Evolutionary conservation across 1,140 invertebrate species (phyloP).

Genomic region (Lanistes nyassanus): DNA sequence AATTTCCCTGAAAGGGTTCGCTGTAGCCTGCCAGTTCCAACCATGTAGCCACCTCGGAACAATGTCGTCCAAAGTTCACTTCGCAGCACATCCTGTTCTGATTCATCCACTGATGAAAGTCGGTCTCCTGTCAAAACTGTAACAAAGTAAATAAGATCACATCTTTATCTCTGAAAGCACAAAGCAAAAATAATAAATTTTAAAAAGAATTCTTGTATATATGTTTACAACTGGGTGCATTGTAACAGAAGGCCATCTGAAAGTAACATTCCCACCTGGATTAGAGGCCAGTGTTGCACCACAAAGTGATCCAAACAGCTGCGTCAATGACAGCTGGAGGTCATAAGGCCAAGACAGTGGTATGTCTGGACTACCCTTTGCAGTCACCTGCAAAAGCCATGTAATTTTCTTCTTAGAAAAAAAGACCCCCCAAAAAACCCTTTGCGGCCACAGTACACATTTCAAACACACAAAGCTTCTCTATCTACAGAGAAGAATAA

Average conservation of each 20-base stretch:
- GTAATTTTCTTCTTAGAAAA: too few relatives aligned
- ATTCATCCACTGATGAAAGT: constrained; percentile 32
- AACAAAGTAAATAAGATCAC: constrained; percentile 12
- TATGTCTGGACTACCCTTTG: constrained; percentile 62
- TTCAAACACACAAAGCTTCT: too few relatives aligned
- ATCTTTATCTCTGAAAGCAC: neutral
- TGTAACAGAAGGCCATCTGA: neutral
- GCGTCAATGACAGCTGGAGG: constrained; percentile 58
- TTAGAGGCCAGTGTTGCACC: constrained; percentile 58
- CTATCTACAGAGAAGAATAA: too few relatives aligned
- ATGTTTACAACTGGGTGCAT: neutral
- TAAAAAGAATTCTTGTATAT: neutral
- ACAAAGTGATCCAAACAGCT: constrained; percentile 61
- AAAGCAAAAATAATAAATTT: neutral
- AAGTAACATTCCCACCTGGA: constrained; percentile 44
- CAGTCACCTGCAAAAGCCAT: constrained; percentile 54
- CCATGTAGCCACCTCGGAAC: constrained; percentile 63
- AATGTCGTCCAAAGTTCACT: constrained; percentile 65
- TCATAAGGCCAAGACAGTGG: constrained; percentile 62
- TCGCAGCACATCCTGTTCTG: constrained; percentile 56
- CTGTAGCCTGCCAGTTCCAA: constrained; percentile 52
- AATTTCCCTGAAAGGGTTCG: constrained; percentile 62
- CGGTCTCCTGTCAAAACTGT: constrained; percentile 43
- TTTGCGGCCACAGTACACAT: too few relatives aligned
- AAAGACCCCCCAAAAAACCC: too few relatives aligned